These are phyloP conservation scores for Herpailurus yagouaroundi DNA, from an alignment of 2,113 vertebrate species.

Conservation along the genomic window DNA sequence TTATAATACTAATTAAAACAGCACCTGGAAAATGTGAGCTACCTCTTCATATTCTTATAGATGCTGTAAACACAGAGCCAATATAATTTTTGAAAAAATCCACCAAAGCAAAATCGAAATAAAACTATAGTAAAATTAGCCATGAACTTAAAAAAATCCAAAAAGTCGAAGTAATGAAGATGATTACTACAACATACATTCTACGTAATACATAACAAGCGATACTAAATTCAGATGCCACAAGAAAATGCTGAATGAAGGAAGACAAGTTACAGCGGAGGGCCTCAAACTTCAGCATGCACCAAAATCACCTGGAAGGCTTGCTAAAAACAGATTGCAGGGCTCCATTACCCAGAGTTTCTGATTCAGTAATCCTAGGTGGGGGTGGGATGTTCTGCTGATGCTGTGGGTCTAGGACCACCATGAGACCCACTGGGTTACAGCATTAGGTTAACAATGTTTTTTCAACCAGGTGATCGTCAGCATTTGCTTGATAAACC, in stretches of 20 bases:
- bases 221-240: background rate
- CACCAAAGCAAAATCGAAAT: slow-evolving; percentile 33
- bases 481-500: background rate
- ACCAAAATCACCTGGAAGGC: background rate
- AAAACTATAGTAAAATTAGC: slow-evolving; percentile 17
- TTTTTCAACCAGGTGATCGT: background rate
- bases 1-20: slow-evolving; percentile 43
- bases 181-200: background rate
- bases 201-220: background rate
- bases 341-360: background rate
- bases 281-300: background rate
- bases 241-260: background rate
- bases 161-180: background rate
- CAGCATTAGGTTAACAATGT: background rate
- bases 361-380: background rate
- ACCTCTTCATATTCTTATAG: background rate
- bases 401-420: background rate
- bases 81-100: background rate
- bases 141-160: background rate
- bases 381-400: background rate
- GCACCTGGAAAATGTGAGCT: background rate
- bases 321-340: background rate
- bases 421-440: background rate
- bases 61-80: background rate
- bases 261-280: background rate